A percentile compares a stretch with the other conserved stretches of the same genome.
Conservation (phyloP, 2,113 vertebrate genomes). For the Phaetusa simplex region DNA sequence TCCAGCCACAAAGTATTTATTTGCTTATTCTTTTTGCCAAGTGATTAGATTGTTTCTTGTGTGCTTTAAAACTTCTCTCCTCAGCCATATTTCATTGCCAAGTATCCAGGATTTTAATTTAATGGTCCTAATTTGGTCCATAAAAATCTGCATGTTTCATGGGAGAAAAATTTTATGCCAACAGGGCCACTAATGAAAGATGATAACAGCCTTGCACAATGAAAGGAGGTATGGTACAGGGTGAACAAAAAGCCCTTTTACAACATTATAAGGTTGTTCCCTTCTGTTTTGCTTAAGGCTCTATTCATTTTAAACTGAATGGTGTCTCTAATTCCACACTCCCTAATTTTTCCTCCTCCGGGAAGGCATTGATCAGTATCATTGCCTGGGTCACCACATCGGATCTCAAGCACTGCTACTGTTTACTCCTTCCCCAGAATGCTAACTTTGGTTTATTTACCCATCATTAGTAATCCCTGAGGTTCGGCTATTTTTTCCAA, state of each 20-base stretch:
- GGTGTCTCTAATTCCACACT: neutral
- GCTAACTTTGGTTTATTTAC: conserved; percentile 42
- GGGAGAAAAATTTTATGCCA: neutral
- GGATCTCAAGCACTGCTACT: neutral
- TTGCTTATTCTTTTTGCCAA: neutral
- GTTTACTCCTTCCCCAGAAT: conserved; percentile 20
- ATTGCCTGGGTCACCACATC: neutral
- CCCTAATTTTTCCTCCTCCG: neutral
- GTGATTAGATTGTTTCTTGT: neutral
- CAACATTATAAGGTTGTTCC: neutral
- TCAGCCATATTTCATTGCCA: neutral
- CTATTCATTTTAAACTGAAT: neutral
- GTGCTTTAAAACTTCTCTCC: neutral
- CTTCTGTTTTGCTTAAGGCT: conserved; percentile 30
- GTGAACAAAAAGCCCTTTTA: neutral
- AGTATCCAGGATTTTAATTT: neutral
- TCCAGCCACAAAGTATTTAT: neutral
- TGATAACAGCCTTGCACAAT: neutral
- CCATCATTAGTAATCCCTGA: conserved; percentile 19
- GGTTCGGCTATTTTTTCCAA: conserved; percentile 36
- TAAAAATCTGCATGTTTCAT: conserved; percentile 6
- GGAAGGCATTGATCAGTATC: conserved; percentile 14
- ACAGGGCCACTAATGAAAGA: neutral
- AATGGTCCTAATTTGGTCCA: neutral
- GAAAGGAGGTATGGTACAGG: neutral